phyloP scores from a whole-genome alignment of 2,113 vertebrate genomes.

The Perccottus glenii region DNA sequence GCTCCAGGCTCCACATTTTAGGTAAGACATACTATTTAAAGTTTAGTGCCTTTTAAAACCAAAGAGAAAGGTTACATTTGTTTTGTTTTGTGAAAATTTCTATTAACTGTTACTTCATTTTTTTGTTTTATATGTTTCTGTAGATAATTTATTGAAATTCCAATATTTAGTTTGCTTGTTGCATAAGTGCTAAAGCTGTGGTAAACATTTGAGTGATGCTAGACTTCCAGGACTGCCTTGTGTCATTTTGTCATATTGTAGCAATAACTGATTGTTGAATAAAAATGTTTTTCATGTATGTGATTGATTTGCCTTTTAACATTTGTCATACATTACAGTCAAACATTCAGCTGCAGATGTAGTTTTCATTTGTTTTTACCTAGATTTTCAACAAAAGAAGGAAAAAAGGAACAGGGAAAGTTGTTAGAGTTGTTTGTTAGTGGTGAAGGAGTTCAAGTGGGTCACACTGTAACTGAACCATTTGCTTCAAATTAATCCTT shows the following conservation, averaged over 20 bases:
- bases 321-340: no score
- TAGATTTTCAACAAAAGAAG: no score
- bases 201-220: neutral
- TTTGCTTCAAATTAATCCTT: no score
- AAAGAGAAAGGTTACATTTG: conserved; percentile 14
- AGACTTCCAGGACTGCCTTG: neutral
- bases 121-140: neutral
- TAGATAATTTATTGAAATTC: neutral
- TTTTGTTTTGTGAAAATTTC: conserved; percentile 6
- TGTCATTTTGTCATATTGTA: neutral
- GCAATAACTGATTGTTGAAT: neutral
- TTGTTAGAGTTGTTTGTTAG: no score
- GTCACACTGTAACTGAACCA: no score
- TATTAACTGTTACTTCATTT: conserved; percentile 5
- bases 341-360: no score
- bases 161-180: neutral
- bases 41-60: conserved; percentile 20
- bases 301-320: no score
- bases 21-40: conserved; percentile 27
- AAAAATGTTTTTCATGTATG: no score
- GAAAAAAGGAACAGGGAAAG: no score
- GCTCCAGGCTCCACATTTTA: conserved; percentile 30
- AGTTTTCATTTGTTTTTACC: no score
- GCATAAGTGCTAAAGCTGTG: neutral
- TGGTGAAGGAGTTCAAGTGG: no score